Conservation (phyloP, 1,140 invertebrate genomes). For the Caenorhabditis inopinata region DNA sequence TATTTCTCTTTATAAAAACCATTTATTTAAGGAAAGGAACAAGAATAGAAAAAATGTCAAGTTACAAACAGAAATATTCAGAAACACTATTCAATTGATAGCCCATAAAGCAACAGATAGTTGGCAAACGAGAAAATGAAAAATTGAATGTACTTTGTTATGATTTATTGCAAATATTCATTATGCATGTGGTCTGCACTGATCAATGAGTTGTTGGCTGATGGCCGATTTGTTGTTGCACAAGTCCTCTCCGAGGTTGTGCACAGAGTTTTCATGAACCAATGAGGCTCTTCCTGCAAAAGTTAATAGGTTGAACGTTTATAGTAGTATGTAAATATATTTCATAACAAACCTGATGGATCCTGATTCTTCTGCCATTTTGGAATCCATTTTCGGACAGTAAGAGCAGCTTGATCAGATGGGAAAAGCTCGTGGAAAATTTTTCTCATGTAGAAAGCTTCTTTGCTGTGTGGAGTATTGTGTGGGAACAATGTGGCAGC, state of each 20-base stretch:
- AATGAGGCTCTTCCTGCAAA: conserved; percentile 40
- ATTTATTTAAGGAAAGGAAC: too few species aligned
- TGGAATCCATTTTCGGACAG: conserved; percentile 62
- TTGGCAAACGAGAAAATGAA: not conserved
- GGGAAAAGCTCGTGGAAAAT: conserved; percentile 64
- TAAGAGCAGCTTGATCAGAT: conserved; percentile 56
- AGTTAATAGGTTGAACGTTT: not conserved
- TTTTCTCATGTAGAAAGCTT: conserved; percentile 61
- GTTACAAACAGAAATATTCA: too few species aligned
- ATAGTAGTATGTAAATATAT: not conserved
- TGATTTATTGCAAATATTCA: not conserved
- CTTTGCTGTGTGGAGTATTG: conserved; percentile 63
- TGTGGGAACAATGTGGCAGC: conserved; percentile 57
- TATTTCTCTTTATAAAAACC: too few species aligned
- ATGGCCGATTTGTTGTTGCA: not conserved
- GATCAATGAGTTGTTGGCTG: conserved; percentile 2
- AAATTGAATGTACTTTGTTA: not conserved
- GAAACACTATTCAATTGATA: too few species aligned
- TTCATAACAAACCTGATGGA: conserved; percentile 24
- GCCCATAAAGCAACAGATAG: conserved; percentile 13
- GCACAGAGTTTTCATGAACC: conserved; percentile 21
- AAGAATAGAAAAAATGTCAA: too few species aligned
- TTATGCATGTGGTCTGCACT: conserved; percentile 30
- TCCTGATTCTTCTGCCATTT: conserved; percentile 65
- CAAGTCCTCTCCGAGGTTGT: not conserved